phyloP scores from a whole-genome alignment of 2,888 invertebrate species.

The Caenorhabditis sp. region DNA sequence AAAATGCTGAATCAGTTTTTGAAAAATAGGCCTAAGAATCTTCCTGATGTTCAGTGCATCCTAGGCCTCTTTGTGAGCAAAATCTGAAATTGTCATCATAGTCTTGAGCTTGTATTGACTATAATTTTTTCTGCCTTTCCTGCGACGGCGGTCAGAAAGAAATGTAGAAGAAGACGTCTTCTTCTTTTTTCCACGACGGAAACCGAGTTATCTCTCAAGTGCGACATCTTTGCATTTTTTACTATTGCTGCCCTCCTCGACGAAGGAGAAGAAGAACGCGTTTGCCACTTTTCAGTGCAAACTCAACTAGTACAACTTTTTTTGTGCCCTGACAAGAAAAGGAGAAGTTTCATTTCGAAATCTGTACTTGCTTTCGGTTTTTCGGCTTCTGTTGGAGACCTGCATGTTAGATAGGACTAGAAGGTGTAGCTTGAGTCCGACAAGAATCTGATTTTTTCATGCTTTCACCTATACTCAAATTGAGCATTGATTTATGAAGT shows the following conservation, averaged over 20 bases:
- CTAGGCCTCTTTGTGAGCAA: background rate
- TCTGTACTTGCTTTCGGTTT: background rate
- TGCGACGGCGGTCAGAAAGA: conserved; percentile 50
- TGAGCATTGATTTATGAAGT: too few species aligned
- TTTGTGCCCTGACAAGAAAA: conserved; percentile 25
- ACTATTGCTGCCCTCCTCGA: conserved; percentile 52
- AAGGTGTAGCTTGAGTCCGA: too few species aligned
- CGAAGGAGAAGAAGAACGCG: conserved; percentile 50
- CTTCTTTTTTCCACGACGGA: conserved; percentile 39
- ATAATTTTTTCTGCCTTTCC: conserved; percentile 32
- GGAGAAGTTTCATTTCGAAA: conserved; percentile 12
- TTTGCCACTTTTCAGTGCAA: conserved; percentile 52
- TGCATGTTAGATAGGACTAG: too few species aligned
- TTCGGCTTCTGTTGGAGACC: background rate
- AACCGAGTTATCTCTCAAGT: conserved; percentile 62
- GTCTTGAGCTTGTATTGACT: conserved; percentile 11
- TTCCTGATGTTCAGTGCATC: background rate
- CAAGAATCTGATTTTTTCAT: too few species aligned
- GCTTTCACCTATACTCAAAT: too few species aligned
- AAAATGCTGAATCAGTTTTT: background rate
- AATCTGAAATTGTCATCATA: conserved; percentile 5
- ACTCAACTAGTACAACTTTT: conserved; percentile 53
- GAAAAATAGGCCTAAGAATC: too few species aligned
- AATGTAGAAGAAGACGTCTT: conserved; percentile 39
- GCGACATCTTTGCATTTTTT: conserved; percentile 64